These are phyloP conservation scores for Rhamphomyia laevipes DNA, from an alignment of 2,888 invertebrate genomes.

Conservation along the genomic window DNA sequence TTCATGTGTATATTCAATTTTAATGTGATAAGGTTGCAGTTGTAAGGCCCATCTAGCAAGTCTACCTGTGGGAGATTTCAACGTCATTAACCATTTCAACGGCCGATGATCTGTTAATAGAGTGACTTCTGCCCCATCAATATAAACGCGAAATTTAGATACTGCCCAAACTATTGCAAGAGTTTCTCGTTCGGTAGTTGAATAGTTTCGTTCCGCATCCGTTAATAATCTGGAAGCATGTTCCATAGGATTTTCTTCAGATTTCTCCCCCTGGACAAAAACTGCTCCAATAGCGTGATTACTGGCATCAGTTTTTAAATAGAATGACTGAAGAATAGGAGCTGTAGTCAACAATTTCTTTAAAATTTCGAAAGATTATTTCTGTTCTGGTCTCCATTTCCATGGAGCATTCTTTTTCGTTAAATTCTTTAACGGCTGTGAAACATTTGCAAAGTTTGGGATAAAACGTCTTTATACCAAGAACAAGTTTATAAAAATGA, in stretches of 20 bases:
- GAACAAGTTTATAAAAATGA: conserved; percentile 14
- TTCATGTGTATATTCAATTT: conserved; percentile 23
- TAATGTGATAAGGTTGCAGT: conserved; percentile 30
- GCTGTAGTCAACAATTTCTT: conserved; percentile 13
- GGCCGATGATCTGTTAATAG: conserved; percentile 38
- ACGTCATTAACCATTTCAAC: conserved; percentile 34
- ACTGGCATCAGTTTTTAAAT: conserved; percentile 21
- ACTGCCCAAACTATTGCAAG: conserved; percentile 15
- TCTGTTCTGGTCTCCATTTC: conserved; percentile 18
- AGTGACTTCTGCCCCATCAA: conserved; percentile 23
- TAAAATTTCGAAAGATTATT: conserved; percentile 14
- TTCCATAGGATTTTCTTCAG: conserved; percentile 15
- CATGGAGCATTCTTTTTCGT: conserved; percentile 21
- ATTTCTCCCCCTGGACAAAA: conserved; percentile 1
- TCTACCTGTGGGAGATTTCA: conserved; percentile 32
- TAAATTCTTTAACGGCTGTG: conserved; percentile 20
- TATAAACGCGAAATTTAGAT: conserved; percentile 31
- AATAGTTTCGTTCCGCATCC: conserved; percentile 27
- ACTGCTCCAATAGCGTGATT: conserved; percentile 14
- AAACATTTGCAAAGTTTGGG: conserved; percentile 13
- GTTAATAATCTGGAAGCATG: conserved; percentile 17
- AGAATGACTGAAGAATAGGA: conserved; percentile 18
- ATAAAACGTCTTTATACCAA: conserved; percentile 14
- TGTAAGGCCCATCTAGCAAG: conserved; percentile 36
- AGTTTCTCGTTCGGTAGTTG: conserved; percentile 32